These are phyloP conservation scores for Arrhopalites spinosus DNA, from an alignment of 2,888 invertebrate genomes.

Conservation along the genomic window DNA sequence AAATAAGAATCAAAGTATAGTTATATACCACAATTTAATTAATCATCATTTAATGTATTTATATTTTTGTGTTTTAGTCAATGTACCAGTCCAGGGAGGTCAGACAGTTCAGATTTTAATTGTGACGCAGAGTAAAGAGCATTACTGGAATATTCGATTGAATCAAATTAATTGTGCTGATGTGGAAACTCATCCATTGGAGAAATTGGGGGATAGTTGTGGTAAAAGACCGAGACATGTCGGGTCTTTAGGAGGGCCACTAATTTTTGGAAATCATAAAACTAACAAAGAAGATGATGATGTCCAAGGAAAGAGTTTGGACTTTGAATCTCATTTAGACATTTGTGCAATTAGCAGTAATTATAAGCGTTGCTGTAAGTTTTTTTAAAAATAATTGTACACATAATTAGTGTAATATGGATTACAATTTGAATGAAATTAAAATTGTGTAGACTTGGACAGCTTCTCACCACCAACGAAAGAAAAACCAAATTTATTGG, in stretches of 20 bases:
- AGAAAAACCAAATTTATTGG: neutral
- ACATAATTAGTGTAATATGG: neutral
- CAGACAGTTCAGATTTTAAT: constrained; percentile 16
- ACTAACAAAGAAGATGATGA: neutral
- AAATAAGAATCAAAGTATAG: constrained; percentile 19
- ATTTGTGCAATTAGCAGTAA: neutral
- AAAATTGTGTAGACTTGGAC: neutral
- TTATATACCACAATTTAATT: too few species aligned
- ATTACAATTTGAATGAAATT: neutral
- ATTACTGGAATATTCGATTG: constrained; percentile 17
- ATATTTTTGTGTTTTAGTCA: neutral
- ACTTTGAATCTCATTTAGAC: neutral
- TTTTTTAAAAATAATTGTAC: neutral
- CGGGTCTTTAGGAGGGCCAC: neutral
- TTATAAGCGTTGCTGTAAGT: constrained; percentile 17
- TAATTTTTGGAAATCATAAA: neutral
- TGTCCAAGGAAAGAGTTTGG: neutral
- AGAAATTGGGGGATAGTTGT: neutral
- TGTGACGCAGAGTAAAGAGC: constrained; percentile 17
- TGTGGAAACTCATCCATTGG: neutral
- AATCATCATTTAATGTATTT: neutral
- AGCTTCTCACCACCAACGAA: neutral
- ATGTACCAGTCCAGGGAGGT: constrained; percentile 18
- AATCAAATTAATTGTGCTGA: constrained; percentile 12
- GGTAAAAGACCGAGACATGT: neutral